Percentiles rank a stretch among this genome's conserved stretches.
These are phyloP conservation scores for Pteromalus puparum DNA, from an alignment of 1,140 invertebrate genomes.

Conservation along the genomic window DNA sequence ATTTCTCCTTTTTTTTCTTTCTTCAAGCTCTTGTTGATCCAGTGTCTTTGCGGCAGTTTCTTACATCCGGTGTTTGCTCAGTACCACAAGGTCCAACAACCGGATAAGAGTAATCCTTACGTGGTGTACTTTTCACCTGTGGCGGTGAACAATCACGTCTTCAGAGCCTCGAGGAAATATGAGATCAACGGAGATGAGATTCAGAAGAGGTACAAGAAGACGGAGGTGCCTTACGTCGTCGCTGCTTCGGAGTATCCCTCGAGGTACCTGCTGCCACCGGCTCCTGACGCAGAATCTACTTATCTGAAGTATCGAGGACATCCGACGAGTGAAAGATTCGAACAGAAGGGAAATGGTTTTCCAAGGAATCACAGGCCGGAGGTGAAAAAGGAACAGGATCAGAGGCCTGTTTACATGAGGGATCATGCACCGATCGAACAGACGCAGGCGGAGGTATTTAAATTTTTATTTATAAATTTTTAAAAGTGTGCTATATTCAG, in stretches of 20 bases:
- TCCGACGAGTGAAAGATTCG: not conserved
- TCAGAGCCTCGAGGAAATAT: not conserved
- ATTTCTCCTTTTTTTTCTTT: slow-evolving; percentile 15
- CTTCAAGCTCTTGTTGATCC: slow-evolving; percentile 20
- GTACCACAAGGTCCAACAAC: not conserved
- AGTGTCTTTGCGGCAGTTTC: slow-evolving; percentile 3
- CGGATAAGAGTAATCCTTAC: slow-evolving; percentile 17
- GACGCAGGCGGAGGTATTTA: slow-evolving; percentile 1
- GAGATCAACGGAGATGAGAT: not conserved
- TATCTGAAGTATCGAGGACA: not conserved
- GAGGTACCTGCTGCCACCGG: slow-evolving; percentile 20
- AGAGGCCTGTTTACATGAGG: slow-evolving; percentile 58
- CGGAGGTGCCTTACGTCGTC: not conserved
- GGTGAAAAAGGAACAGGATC: slow-evolving; percentile 12
- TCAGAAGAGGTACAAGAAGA: not conserved
- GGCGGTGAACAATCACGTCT: not conserved
- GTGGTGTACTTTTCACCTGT: not conserved
- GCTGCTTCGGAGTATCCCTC: not conserved
- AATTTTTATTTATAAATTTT: not conserved
- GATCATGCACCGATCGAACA: slow-evolving; percentile 58
- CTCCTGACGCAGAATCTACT: not conserved
- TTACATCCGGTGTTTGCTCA: not conserved
- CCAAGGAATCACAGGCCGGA: slow-evolving; percentile 44
- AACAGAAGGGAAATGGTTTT: not conserved
- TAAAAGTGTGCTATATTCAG: no score